Base-by-base conservation (phyloP, 2,888 invertebrate species). In the Lochmaea crataegi region DNA sequence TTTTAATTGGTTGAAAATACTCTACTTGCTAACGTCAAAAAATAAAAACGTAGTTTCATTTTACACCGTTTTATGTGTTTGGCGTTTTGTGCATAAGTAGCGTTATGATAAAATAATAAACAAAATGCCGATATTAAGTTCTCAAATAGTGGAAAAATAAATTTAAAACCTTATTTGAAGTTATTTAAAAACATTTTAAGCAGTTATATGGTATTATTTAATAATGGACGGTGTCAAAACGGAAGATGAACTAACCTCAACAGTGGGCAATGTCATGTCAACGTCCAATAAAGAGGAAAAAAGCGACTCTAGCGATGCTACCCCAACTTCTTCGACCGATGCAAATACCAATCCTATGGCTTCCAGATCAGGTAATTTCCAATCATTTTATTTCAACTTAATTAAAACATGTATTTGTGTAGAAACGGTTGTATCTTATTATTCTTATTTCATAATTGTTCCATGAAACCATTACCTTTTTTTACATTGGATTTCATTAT, bases 251-350 rank as follows among this genome's bases (percentile, higher is more conserved):
- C 75, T 85, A 85, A 85, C 85, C 84, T 85, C 85, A 80, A 84
- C 84, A 65, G 80, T 83, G 83, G 83, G 81, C 65, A 81, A 82
- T 79, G 81, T 83, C 75, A 78, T 84, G 81, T 82, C 83, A 82
- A 79, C 79, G 76, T 77, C 77, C 75, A 78, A 72, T 71, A 82
- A 83, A 77, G 83, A 85, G 67, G 83, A 83, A 74, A 83, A 84
- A 82, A 81, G 74, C 73, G 83, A 84, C 69, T 80, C 82, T 71
- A 82, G 79, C 71, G 85, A 85, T 82, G 83, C 85, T 68, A 83
- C 83, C 68, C 85, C 85, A 58, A 85, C 85, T 65, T 85, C 85
- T 67, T 86, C 85, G 41, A 85, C 85, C 16, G 85, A 86, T 80
- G 85, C 85, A 63, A 80, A 76, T 75, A 80, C 77, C 41, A 76